phyloP scores from a whole-genome alignment of 2,113 vertebrate genomes.

The Anthoscopus minutus region DNA sequence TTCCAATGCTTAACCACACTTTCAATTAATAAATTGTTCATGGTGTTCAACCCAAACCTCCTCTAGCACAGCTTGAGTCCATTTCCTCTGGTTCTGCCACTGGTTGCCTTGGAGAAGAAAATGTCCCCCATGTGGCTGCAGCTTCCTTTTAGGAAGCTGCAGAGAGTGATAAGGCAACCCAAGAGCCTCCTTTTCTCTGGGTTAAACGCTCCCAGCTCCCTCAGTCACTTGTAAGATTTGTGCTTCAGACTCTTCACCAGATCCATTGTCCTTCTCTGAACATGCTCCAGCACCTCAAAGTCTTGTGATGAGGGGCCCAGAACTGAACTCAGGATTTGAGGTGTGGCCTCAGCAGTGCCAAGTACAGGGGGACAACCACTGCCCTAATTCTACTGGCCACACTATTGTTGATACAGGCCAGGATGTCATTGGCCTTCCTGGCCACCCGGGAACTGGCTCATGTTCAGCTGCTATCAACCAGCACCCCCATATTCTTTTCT shows the following conservation, averaged over 20 bases:
- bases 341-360: not conserved
- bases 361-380: no score
- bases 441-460: not conserved
- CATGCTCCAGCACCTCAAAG: not conserved
- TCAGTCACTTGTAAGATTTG: no score
- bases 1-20: not conserved
- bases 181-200: not conserved
- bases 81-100: not conserved
- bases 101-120: not conserved
- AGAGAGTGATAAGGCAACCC: not conserved
- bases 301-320: not conserved
- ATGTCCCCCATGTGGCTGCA: fast-evolving
- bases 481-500: not conserved
- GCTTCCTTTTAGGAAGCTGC: not conserved
- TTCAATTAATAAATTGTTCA: not conserved
- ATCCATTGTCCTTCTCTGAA: not conserved
- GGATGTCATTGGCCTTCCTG: not conserved
- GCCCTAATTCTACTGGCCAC: not conserved
- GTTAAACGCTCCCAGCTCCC: not conserved
- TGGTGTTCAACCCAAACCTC: not conserved
- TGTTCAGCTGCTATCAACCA: not conserved
- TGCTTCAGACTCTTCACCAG: not conserved
- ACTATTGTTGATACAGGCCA: not conserved
- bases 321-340: no score
- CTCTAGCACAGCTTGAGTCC: not conserved